A percentile compares a stretch with the other conserved stretches of the same genome.
Evolutionary conservation across 2,888 invertebrate species (phyloP).

Genomic region (Pristionchus japonicus): DNA sequence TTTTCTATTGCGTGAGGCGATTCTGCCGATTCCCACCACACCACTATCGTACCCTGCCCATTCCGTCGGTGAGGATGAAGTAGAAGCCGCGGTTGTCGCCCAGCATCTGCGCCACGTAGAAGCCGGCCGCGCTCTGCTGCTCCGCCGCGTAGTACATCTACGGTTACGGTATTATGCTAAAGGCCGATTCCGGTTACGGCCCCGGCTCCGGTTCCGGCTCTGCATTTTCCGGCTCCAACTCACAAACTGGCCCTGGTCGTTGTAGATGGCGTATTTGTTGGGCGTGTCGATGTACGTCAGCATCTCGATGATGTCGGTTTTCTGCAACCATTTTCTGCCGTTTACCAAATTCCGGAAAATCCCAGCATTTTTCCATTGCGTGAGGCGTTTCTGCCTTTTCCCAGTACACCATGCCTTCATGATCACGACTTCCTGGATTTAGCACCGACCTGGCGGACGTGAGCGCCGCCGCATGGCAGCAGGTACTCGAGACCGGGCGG

Average conservation of each 20-base stretch:
- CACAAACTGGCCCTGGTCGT: constrained; percentile 26
- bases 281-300: constrained; percentile 24
- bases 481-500: constrained; percentile 37
- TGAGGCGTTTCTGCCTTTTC: not conserved
- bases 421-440: no score
- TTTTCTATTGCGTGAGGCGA: no score
- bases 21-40: not conserved
- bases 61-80: constrained; percentile 19
- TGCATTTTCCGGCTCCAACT: not conserved
- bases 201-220: not conserved
- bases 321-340: not conserved
- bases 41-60: constrained; percentile 32
- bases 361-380: not conserved
- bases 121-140: not conserved
- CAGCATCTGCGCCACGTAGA: not conserved
- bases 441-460: not conserved
- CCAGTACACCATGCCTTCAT: not conserved
- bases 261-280: constrained; percentile 38
- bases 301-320: constrained; percentile 21
- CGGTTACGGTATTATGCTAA: not conserved
- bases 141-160: constrained; percentile 25
- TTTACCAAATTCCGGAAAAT: not conserved
- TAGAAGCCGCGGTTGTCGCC: constrained; percentile 38
- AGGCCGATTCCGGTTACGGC: not conserved
- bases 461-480: constrained; percentile 27